Evolutionary conservation across 2,113 vertebrate genomes (phyloP).

Genomic region (Cavia porcellus): DNA sequence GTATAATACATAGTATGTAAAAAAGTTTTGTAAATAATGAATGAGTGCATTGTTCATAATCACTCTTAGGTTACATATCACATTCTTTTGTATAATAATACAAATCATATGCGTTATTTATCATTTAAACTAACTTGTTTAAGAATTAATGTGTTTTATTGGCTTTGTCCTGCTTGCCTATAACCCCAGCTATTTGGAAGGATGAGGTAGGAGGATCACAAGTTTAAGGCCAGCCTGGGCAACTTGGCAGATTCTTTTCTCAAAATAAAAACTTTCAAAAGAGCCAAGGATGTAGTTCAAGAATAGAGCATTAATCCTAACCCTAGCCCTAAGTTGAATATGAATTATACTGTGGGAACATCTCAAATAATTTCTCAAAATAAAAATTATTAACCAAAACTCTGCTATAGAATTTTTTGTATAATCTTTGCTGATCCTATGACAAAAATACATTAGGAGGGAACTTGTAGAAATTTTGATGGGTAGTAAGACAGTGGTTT

Average conservation of each 20-base stretch:
- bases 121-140: conserved; percentile 39
- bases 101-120: neutral
- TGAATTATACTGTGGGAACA: neutral
- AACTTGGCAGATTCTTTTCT: neutral
- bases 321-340: conserved; percentile 13
- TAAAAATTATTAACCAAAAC: conserved; percentile 51
- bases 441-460: neutral
- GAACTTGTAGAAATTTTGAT: conserved; percentile 13
- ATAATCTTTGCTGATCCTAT: neutral
- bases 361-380: conserved; percentile 55
- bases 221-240: neutral
- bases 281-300: neutral
- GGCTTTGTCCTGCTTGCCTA: neutral
- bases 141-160: conserved; percentile 24
- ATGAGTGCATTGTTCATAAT: neutral
- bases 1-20: neutral
- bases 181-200: neutral
- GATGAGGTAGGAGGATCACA: neutral
- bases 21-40: neutral
- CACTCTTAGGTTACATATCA: neutral
- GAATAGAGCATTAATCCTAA: neutral
- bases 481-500: conserved; percentile 10
- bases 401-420: conserved; percentile 13
- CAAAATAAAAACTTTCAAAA: neutral
- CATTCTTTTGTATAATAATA: conserved; percentile 41